phyloP scores from a whole-genome alignment of 2,888 invertebrate genomes.

The Imbricaverruca yamaguchii region DNA sequence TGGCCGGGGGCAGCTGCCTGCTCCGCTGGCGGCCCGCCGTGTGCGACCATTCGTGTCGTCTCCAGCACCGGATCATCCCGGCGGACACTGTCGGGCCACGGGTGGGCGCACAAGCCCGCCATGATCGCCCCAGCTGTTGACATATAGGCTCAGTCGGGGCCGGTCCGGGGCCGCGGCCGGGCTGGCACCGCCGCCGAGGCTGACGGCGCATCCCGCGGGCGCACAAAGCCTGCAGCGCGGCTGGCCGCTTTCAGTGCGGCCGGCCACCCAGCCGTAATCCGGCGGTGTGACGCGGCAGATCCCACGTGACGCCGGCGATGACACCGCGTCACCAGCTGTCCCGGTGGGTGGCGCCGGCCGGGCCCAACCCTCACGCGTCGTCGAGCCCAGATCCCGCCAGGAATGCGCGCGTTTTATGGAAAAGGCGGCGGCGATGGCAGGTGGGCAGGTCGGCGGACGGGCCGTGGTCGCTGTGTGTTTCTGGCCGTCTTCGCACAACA shows the following conservation, averaged over 20 bases:
- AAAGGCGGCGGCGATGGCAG: background rate
- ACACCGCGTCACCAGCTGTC: background rate
- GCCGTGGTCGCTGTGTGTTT: background rate
- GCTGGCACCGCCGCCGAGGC: no score
- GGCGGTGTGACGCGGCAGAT: background rate
- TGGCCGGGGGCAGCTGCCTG: no score
- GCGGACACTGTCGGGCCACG: no score
- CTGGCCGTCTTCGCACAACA: background rate
- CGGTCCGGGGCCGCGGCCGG: background rate
- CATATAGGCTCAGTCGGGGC: background rate
- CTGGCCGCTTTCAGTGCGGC: background rate
- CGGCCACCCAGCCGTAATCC: background rate
- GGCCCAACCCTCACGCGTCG: background rate
- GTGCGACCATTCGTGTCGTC: no score
- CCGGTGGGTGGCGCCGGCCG: background rate
- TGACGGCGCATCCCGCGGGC: no score
- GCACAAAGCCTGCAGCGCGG: background rate
- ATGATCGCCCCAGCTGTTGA: background rate
- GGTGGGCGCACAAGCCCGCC: no score
- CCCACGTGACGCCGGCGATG: no score
- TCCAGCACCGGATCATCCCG: no score
- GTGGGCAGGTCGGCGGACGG: no score
- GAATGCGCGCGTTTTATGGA: background rate
- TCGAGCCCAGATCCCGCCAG: background rate
- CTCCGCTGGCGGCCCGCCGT: no score